Evolutionary conservation across 2,797 vertebrate genomes (phyloP).

Genomic region (Pagetopsis macropterus): DNA sequence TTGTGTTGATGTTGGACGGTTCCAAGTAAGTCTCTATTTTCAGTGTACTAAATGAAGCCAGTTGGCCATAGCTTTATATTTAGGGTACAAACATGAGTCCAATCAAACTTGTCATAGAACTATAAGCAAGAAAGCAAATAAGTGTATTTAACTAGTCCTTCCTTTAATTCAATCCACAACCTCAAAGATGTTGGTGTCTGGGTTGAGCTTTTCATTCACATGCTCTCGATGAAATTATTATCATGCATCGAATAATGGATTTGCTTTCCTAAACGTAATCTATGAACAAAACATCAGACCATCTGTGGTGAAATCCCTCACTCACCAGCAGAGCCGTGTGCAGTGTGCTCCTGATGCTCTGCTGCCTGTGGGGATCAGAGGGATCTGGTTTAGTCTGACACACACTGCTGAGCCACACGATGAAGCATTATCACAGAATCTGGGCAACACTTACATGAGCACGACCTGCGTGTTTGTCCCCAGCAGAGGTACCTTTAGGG

Average conservation of each 20-base stretch:
- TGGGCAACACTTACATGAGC: conserved; percentile 55
- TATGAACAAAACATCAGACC: neutral
- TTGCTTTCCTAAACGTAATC: conserved; percentile 1
- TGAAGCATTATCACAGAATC: conserved; percentile 27
- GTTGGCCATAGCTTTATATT: no score
- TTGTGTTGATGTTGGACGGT: neutral
- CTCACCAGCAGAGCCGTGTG: conserved; percentile 59
- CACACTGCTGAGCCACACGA: conserved; percentile 13
- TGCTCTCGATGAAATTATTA: neutral
- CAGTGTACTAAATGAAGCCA: no score
- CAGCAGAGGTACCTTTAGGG: conserved; percentile 36
- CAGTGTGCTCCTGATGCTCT: conserved; percentile 19
- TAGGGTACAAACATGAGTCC: no score
- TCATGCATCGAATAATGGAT: neutral
- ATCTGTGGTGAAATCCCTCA: conserved; percentile 19
- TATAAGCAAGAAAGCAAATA: no score
- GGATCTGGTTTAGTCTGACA: conserved; percentile 16
- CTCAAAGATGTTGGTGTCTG: neutral
- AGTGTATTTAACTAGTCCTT: neutral
- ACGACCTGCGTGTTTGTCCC: conserved; percentile 12
- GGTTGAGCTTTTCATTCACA: neutral
- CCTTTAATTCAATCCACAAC: neutral
- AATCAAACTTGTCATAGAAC: no score
- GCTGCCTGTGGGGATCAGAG: conserved; percentile 52
- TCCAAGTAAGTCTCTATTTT: no score